phyloP scores from a whole-genome alignment of 2,113 vertebrate genomes.

The Chelonoidis abingdonii region DNA sequence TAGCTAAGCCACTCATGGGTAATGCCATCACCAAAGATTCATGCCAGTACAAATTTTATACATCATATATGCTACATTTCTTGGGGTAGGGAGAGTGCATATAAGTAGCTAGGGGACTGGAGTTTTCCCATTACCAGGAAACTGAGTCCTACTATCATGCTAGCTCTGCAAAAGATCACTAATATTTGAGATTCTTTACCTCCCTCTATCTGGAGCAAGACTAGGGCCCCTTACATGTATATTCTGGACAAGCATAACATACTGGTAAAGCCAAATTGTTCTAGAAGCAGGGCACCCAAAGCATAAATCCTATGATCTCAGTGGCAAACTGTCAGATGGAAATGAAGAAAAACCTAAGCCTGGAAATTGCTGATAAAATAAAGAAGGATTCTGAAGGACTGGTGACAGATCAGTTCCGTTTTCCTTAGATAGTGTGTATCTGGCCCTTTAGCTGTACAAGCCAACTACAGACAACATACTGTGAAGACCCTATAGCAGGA shows the following conservation, averaged over 20 bases:
- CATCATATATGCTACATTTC: slow-evolving; percentile 10
- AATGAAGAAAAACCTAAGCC: neutral
- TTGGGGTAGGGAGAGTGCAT: neutral
- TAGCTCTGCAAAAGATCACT: slow-evolving; percentile 57
- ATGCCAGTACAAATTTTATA: slow-evolving; percentile 15
- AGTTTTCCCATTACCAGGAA: slow-evolving; percentile 45
- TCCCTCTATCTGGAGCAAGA: neutral
- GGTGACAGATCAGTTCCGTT: neutral
- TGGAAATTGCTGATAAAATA: neutral
- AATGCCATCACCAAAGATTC: slow-evolving; percentile 10
- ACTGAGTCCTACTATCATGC: slow-evolving; percentile 38
- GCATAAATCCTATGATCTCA: neutral
- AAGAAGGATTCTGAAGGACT: neutral
- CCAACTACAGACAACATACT: neutral
- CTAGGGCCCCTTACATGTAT: too few species aligned
- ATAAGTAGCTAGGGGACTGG: slow-evolving; percentile 16
- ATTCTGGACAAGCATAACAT: neutral
- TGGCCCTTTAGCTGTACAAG: neutral
- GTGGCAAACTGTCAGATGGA: neutral
- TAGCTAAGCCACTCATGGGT: neutral
- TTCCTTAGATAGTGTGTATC: neutral
- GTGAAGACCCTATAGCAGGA: neutral
- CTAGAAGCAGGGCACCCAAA: neutral
- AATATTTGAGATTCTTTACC: neutral
- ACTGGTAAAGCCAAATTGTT: neutral